These are phyloP conservation scores for Pollenia griseotomentosa DNA, from an alignment of 2,888 invertebrate genomes.

Conservation along the genomic window DNA sequence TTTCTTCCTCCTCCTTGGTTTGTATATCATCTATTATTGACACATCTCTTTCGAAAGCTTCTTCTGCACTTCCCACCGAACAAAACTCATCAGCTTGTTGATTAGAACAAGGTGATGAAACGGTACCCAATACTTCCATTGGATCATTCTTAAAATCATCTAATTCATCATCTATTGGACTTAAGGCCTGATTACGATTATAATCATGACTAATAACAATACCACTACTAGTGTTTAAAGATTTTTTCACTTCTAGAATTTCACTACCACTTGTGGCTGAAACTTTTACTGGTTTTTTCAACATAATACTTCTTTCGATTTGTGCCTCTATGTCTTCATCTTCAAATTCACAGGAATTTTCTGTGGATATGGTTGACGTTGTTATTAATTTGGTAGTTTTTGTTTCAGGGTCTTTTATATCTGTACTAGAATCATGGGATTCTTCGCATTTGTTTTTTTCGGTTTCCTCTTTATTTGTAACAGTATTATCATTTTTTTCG, in stretches of 20 bases:
- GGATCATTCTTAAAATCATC: conserved; percentile 77
- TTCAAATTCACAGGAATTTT: conserved; percentile 31
- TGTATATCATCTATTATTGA: conserved; percentile 32
- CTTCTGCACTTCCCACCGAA: conserved; percentile 64
- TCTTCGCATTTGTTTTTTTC: conserved; percentile 5
- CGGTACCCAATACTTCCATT: conserved; percentile 24
- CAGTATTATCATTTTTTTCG: background rate
- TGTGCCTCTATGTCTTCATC: conserved; percentile 79
- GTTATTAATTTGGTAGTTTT: background rate
- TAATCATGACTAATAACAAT: conserved; percentile 63
- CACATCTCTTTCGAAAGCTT: conserved; percentile 57
- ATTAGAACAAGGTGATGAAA: conserved; percentile 40
- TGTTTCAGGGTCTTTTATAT: background rate
- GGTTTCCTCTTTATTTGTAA: background rate
- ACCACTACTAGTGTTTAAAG: conserved; percentile 39
- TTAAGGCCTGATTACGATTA: conserved; percentile 59
- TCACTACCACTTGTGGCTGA: conserved; percentile 52
- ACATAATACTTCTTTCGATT: conserved; percentile 79
- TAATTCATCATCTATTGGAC: conserved; percentile 76
- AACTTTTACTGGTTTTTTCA: conserved; percentile 72
- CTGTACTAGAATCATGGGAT: background rate
- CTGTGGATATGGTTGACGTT: conserved; percentile 32
- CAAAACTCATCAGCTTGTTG: conserved; percentile 59
- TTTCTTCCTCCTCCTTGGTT: conserved; percentile 68
- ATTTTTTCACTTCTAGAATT: conserved; percentile 66